These are phyloP conservation scores for Zoanthus sansibaricus DNA, from an alignment of 92 coral and sea anemone species.

Conservation along the genomic window DNA sequence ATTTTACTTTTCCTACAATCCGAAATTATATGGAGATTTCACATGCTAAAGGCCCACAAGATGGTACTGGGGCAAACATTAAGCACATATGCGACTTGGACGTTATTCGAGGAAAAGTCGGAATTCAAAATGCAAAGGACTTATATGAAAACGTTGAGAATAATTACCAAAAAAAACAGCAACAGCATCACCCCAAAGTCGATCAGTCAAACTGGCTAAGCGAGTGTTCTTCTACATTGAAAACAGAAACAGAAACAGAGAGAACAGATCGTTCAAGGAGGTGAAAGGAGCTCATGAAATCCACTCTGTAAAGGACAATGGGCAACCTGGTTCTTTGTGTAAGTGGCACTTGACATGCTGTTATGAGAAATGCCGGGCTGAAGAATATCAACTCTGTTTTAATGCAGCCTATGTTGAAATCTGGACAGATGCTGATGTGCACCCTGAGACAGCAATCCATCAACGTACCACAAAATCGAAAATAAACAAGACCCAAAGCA, in stretches of 20 bases:
- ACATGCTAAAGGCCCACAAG: constrained; percentile 50
- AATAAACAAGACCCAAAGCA: neutral
- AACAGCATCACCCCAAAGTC: neutral
- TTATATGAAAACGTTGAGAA: neutral
- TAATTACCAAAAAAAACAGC: neutral
- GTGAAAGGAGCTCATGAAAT: neutral
- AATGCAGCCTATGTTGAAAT: neutral
- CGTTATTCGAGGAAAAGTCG: too few species aligned
- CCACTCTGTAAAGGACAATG: neutral
- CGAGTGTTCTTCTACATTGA: neutral
- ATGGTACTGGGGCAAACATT: neutral
- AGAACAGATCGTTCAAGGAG: constrained; percentile 8
- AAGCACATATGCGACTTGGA: neutral
- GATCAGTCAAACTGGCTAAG: neutral
- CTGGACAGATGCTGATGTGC: neutral
- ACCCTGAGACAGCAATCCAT: neutral
- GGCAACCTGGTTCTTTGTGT: constrained; percentile 7
- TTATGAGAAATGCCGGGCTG: neutral
- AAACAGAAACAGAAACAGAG: neutral
- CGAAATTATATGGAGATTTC: constrained; percentile 51
- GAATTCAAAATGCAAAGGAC: neutral
- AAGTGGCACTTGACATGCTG: neutral
- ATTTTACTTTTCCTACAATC: neutral
- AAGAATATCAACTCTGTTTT: neutral
- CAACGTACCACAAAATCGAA: neutral